Percentiles rank a stretch among this genome's conserved stretches.
Conservation (phyloP, 2,797 vertebrate genomes). For the Tachyglossus aculeatus region DNA sequence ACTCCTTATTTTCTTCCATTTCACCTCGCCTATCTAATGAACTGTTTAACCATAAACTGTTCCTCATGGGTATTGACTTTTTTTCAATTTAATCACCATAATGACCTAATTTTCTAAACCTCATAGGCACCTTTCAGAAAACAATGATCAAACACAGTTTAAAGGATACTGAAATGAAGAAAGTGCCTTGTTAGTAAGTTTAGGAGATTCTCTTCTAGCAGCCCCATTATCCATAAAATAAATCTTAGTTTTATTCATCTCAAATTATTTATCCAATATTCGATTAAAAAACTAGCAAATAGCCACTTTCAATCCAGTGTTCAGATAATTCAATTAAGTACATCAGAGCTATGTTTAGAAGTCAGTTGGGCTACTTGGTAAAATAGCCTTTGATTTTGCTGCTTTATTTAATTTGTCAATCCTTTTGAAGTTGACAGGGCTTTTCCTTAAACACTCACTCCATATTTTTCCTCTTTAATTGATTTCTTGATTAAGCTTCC, state of each 20-base stretch:
- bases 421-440: not conserved
- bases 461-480: not conserved
- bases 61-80: not conserved
- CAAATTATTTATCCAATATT: not conserved
- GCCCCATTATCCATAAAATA: not conserved
- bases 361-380: not conserved
- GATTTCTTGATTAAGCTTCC: not conserved
- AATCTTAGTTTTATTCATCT: not conserved
- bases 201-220: not conserved
- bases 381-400: not conserved
- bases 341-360: not conserved
- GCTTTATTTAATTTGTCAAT: not conserved
- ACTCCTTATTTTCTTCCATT: not conserved
- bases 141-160: not conserved
- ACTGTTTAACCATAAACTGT: not conserved
- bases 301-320: not conserved
- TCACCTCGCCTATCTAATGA: not conserved
- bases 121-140: not conserved
- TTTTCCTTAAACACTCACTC: not conserved
- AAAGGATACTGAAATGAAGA: not conserved
- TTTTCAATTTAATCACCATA: not conserved
- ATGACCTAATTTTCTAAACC: not conserved
- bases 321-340: not conserved
- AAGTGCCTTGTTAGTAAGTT: not conserved
- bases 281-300: not conserved